These are phyloP conservation scores for Atopsyche davidsoni DNA, from an alignment of 1,140 invertebrate genomes.

Conservation along the genomic window DNA sequence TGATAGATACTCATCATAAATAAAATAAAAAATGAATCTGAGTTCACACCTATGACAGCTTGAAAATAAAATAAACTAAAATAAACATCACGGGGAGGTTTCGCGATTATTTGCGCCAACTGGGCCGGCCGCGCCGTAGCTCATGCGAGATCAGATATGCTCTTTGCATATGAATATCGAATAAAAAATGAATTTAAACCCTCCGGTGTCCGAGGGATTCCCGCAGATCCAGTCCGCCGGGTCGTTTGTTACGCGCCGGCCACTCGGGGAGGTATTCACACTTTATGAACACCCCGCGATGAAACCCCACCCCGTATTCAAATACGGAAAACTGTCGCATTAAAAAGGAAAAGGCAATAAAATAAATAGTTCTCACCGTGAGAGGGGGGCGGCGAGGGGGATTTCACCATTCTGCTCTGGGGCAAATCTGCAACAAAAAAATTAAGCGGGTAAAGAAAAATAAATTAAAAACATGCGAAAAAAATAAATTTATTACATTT, in stretches of 20 bases:
- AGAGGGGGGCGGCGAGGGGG: constrained; percentile 47
- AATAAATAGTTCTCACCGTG: constrained; percentile 37
- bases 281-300: neutral
- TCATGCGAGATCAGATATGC: constrained; percentile 20
- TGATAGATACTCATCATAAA: too few relatives aligned
- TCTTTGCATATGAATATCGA: constrained; percentile 31
- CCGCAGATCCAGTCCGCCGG: constrained; percentile 2
- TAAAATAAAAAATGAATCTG: too few relatives aligned
- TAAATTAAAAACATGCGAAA: too few relatives aligned
- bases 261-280: neutral
- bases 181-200: constrained; percentile 31
- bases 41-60: too few relatives aligned
- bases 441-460: too few relatives aligned
- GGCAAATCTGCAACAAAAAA: constrained; percentile 28
- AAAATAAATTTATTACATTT: too few relatives aligned
- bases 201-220: constrained; percentile 15
- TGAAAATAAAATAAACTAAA: too few relatives aligned
- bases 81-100: too few relatives aligned
- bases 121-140: constrained; percentile 10
- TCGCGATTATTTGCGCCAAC: constrained; percentile 3
- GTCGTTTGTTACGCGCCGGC: constrained; percentile 28
- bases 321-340: neutral
- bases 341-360: neutral
- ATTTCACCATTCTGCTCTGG: constrained; percentile 39
- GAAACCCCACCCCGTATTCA: neutral